Conservation (phyloP, 2,113 vertebrate genomes). For the Sorex fumeus region DNA sequence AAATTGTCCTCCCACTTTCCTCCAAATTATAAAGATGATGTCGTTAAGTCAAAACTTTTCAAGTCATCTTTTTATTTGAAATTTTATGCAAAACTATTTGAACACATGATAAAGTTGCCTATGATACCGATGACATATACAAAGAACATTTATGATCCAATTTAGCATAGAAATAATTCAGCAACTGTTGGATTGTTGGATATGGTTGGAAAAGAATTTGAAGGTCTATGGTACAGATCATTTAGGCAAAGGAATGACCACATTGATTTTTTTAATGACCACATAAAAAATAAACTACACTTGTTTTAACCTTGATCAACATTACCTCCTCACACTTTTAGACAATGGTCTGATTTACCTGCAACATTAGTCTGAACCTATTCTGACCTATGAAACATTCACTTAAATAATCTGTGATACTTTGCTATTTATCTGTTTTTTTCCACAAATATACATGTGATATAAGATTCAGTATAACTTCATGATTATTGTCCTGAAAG, state of each 20-base stretch:
- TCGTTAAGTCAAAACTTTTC: slow-evolving; percentile 53
- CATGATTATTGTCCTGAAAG: neutral
- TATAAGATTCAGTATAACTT: neutral
- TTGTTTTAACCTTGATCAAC: neutral
- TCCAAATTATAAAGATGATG: neutral
- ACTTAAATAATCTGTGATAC: neutral
- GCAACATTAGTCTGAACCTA: neutral
- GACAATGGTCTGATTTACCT: neutral
- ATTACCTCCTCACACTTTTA: neutral
- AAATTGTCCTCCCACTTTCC: slow-evolving; percentile 40
- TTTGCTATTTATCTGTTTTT: neutral
- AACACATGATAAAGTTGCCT: slow-evolving; percentile 11
- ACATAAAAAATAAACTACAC: neutral
- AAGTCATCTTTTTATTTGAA: slow-evolving; percentile 42
- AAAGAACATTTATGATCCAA: neutral
- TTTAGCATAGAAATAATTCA: slow-evolving; percentile 41
- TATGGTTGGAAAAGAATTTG: slow-evolving; percentile 9
- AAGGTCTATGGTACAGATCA: neutral
- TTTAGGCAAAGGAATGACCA: neutral
- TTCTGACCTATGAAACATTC: neutral
- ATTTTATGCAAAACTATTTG: slow-evolving; percentile 37
- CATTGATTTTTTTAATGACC: neutral
- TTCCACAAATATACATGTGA: neutral
- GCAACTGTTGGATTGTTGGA: neutral
- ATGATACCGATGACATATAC: slow-evolving; percentile 2